A percentile compares a stretch with the other conserved stretches of the same genome.
phyloP scores from a whole-genome alignment of 2,888 invertebrate species.

The Drosophila quinaria region DNA sequence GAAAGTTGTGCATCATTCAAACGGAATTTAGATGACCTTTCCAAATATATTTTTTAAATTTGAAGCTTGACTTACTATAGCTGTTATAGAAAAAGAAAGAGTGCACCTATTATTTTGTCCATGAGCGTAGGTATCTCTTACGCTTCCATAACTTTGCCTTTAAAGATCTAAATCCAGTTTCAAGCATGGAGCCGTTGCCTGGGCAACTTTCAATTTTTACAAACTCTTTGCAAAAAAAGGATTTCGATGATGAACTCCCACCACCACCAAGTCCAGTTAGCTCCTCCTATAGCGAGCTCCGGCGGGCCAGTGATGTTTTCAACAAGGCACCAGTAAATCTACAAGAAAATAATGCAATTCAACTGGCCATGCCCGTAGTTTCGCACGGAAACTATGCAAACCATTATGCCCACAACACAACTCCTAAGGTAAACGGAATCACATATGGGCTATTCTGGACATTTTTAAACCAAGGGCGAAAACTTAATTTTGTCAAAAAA shows the following conservation, averaged over 20 bases:
- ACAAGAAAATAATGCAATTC: slow-evolving; percentile 19
- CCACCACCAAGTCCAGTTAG: slow-evolving; percentile 96
- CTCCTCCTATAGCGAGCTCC: slow-evolving; percentile 95
- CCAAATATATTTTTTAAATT: too few species aligned
- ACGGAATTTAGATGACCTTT: too few species aligned
- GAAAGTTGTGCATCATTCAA: too few species aligned
- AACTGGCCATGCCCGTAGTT: slow-evolving; percentile 11
- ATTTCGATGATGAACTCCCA: slow-evolving; percentile 88
- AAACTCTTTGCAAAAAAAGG: slow-evolving; percentile 38
- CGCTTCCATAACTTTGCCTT: not conserved
- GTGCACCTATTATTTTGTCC: too few species aligned
- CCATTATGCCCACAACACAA: slow-evolving; percentile 26
- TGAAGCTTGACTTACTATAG: too few species aligned
- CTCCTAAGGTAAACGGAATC: slow-evolving; percentile 32
- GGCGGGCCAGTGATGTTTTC: slow-evolving; percentile 91
- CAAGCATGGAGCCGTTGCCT: slow-evolving; percentile 86
- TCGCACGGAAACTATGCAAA: slow-evolving; percentile 38
- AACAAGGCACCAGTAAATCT: slow-evolving; percentile 77
- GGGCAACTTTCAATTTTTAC: slow-evolving; percentile 78
- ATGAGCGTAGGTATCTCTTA: not conserved
- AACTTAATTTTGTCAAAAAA: too few species aligned
- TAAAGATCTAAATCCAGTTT: slow-evolving; percentile 4
- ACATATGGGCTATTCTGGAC: too few species aligned
- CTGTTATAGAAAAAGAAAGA: too few species aligned
- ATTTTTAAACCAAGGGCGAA: too few species aligned